Percentiles rank a stretch among this genome's conserved stretches.
These are phyloP conservation scores for Hermatobates lingyangjiaoensis DNA, from an alignment of 1,140 invertebrate genomes.

Conservation along the genomic window DNA sequence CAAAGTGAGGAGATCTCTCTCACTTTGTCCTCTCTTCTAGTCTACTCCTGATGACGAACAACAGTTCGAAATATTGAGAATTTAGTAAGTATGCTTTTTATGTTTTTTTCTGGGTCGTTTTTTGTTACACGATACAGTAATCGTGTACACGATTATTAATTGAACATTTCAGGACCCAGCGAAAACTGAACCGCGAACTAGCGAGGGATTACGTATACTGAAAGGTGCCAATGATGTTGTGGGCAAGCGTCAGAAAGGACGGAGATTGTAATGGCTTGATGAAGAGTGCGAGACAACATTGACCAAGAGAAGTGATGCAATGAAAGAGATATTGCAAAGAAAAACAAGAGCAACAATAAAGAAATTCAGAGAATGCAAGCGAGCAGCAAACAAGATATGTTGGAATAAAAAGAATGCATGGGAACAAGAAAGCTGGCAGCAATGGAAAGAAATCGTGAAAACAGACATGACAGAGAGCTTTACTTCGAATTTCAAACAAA, in stretches of 20 bases:
- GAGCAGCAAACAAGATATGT: conserved; percentile 9
- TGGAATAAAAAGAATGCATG: conserved; percentile 11
- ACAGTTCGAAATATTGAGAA: no score
- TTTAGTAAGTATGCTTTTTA: no score
- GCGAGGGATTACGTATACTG: no score
- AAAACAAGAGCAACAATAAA: conserved; percentile 4
- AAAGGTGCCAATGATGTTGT: neutral
- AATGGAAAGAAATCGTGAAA: conserved; percentile 1
- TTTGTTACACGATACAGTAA: no score
- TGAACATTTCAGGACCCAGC: no score
- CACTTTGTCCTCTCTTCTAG: no score
- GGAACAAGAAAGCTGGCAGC: conserved; percentile 8
- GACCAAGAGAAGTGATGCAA: conserved; percentile 6
- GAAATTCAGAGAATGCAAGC: conserved; percentile 3
- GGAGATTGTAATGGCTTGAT: conserved; percentile 13
- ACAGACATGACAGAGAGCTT: conserved; percentile 7
- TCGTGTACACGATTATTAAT: no score
- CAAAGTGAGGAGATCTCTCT: no score
- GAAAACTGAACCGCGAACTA: no score
- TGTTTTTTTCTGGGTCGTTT: no score
- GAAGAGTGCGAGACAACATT: conserved; percentile 6
- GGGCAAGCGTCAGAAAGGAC: neutral
- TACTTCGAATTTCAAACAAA: no score
- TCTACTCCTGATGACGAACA: no score
- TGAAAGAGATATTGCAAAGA: neutral